Evolutionary conservation across 2,888 invertebrate genomes (phyloP), one percentile per base, ranked within the genome.

Genomic region (Thymelicus lineola): DNA sequence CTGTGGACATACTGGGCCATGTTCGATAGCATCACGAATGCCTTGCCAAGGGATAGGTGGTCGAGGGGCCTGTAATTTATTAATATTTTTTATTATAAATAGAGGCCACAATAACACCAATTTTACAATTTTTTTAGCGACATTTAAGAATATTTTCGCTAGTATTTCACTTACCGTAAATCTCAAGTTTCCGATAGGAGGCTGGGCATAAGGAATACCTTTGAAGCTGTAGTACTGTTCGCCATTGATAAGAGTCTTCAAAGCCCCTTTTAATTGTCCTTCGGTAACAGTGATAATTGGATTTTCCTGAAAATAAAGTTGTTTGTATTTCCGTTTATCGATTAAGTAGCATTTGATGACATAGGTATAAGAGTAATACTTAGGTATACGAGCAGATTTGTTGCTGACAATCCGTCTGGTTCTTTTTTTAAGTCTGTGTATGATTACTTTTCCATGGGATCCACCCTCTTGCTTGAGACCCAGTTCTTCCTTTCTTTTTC

Each of bases 191-290:
- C 89, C 88, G 5, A 93, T 58, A 0, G 94, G 94, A 36, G 94
- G 90, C 58, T 86, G 76, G 1, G 94, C 94, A 71, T 92, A 94
- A 0, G 94, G 94, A 46, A 94, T 90, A 6, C 94, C 93, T 73
- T 83, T 84, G 62, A 86, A 86, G 72, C 82, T 82, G 67, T 78
- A 82, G 67, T 80, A 86, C 4, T 78, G 73, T 5, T 77, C 74
- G 6, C 81, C 83, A 70, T 82, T 78, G 10, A 76, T 68, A 2
- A 82, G 71, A 12, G 75, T 68, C 14, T 76, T 74, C 1, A 75
- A 17, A 1, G 74, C 72, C 6, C 85, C 85, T 70, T 72, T 78
- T 1, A 86, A 71, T 42, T 76, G 75, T 0, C 84, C 85, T 73
- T 86, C 80, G 35, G 69, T 71, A 10, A 79, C 75, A 0, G 75